Base-by-base conservation (phyloP, 1,140 invertebrate genomes). In the Physella acuta region DNA sequence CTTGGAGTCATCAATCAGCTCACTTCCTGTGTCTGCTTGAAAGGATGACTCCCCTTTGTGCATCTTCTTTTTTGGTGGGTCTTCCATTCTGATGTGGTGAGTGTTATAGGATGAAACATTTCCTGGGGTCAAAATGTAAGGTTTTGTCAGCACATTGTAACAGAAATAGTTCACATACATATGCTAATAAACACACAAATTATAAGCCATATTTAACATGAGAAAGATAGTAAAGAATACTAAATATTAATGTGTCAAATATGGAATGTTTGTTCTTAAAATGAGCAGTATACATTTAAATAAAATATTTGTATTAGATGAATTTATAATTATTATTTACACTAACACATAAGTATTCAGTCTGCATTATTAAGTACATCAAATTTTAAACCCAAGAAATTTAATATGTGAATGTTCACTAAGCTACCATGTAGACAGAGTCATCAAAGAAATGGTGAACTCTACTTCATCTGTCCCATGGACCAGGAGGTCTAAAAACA, bases 1-100 rank as follows among this genome's bases (percentile, higher is more conserved):
- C 36, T 74, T 68, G 52, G 74, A 70, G 58, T 80, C 78, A 26
- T 76, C 60, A 26, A 79, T 71, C 8, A 60, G 36, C 64, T 76
- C 75, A 24, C 37, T 49, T 24, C 37, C 28, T 14, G 30, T n/a
- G 36, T 39, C 17, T n/a, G n/a, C 16, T 20, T 16, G 24, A 67
- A 36, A 67, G 24, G 66, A 60, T 68, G 66, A 44, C 37, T 68
- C 66, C 26, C 66, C 56, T 60, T 51, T 68, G 39, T 68, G 53
- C 55, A 68, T 68, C 30, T 68, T 68, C 33, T 68, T 68, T 33
- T 68, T 68, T 1, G 66, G 66, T 17, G 66, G 66, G 39, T 60
- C 39, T n/a, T 60, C 66, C 66, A 68, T 68, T 44, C 49, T 39
- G 30, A 56, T 1, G 8, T 11, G 37, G 30, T 26, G 36, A 36